These are phyloP conservation scores for Eueremaeus valkanovi DNA, from an alignment of 2,888 invertebrate genomes.

Conservation along the genomic window DNA sequence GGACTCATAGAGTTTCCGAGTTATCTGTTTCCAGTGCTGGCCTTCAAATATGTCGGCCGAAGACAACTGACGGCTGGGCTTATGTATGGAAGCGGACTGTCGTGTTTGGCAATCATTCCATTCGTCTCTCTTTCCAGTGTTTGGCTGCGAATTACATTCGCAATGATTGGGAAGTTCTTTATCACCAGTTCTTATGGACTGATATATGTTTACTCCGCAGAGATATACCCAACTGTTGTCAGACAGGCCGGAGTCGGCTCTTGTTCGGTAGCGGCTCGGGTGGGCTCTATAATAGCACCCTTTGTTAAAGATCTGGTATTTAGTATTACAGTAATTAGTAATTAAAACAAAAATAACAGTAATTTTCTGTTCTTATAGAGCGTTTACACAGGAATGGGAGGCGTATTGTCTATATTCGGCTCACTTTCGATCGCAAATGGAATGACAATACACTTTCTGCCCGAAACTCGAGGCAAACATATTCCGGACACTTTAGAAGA, in stretches of 20 bases:
- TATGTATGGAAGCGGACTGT: background rate
- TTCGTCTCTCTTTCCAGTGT: background rate
- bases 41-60: conserved; percentile 33
- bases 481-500: conserved; percentile 41
- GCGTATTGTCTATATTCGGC: conserved; percentile 30
- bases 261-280: conserved; percentile 29
- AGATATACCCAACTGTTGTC: conserved; percentile 41
- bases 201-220: conserved; percentile 40
- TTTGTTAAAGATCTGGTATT: conserved; percentile 41
- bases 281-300: conserved; percentile 40
- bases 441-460: conserved; percentile 38
- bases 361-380: too few species aligned
- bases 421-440: conserved; percentile 40
- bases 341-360: too few species aligned
- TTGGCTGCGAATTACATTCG: background rate
- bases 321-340: too few species aligned
- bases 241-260: conserved; percentile 39
- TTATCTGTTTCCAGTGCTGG: conserved; percentile 50
- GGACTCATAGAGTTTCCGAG: conserved; percentile 76
- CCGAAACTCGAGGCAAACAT: conserved; percentile 41
- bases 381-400: conserved; percentile 14
- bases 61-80: conserved; percentile 14
- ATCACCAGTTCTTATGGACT: conserved; percentile 37
- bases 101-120: background rate
- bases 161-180: conserved; percentile 41